Evolutionary conservation across 2,888 invertebrate genomes (phyloP).

Genomic region (Melieria crassipennis): DNA sequence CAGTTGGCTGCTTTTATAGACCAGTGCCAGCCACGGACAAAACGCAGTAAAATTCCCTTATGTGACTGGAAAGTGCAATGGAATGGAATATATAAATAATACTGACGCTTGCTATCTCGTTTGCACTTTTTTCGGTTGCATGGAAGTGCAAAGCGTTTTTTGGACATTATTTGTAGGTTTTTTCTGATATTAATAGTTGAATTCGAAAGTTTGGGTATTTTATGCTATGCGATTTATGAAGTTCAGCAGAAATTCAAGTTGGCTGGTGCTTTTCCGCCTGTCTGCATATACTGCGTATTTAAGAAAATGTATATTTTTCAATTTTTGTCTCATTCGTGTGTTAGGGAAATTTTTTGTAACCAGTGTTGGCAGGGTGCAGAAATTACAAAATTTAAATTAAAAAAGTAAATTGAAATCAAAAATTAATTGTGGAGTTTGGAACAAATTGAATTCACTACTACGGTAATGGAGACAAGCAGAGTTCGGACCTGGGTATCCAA

Average conservation of each 20-base stretch:
- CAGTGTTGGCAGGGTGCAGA: conserved; percentile 34
- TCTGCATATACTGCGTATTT: conserved; percentile 15
- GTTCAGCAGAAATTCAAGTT: conserved; percentile 7
- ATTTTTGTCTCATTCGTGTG: conserved; percentile 37
- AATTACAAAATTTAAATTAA: neutral
- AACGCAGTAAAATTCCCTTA: conserved; percentile 33
- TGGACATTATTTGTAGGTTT: neutral
- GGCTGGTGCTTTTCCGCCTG: neutral
- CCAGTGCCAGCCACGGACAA: conserved; percentile 12
- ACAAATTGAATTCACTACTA: no score
- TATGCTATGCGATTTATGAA: conserved; percentile 16
- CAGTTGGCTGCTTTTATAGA: conserved; percentile 41
- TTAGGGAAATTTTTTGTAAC: neutral
- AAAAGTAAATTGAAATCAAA: no score
- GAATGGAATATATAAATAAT: conserved; percentile 19
- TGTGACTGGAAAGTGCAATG: conserved; percentile 38
- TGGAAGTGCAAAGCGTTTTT: neutral
- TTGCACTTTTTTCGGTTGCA: conserved; percentile 14
- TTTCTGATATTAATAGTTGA: neutral
- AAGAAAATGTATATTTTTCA: conserved; percentile 5
- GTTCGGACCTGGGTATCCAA: no score
- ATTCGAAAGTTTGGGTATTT: neutral
- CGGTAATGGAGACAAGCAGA: no score
- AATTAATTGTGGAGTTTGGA: no score
- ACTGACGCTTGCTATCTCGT: conserved; percentile 29